These are phyloP conservation scores for Copidosoma floridanum DNA, from an alignment of 1,140 invertebrate species.

Conservation along the genomic window DNA sequence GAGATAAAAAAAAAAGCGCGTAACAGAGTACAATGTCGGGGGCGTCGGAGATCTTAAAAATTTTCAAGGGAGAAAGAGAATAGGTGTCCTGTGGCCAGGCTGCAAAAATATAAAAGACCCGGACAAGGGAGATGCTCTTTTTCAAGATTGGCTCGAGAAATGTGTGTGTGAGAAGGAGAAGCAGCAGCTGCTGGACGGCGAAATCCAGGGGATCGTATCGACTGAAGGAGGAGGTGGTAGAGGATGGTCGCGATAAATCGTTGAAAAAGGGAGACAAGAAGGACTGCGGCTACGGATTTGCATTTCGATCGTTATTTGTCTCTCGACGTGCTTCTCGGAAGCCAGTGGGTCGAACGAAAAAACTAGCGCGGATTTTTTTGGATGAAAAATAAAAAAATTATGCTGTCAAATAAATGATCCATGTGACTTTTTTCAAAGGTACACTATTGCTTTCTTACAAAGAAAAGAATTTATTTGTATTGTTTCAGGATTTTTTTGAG, in stretches of 20 bases:
- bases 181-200: not conserved
- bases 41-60: constrained; percentile 5
- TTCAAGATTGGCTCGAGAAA: constrained; percentile 7
- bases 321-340: too few species aligned
- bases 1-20: not conserved
- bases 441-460: too few species aligned
- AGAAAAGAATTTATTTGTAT: too few species aligned
- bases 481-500: too few species aligned
- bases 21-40: not conserved
- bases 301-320: constrained; percentile 18
- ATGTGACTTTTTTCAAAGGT: too few species aligned
- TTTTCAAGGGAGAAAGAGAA: too few species aligned
- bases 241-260: not conserved
- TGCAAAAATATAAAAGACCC: not conserved
- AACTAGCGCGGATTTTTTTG: too few species aligned
- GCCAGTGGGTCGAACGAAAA: too few species aligned
- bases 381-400: too few species aligned
- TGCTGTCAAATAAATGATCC: too few species aligned
- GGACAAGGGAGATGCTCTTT: not conserved
- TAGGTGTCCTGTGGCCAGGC: not conserved
- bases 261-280: not conserved
- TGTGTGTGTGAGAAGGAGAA: not conserved
- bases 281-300: not conserved
- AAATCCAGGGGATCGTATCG: not conserved
- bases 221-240: not conserved